Percentiles rank a stretch among this genome's conserved stretches.
These are phyloP conservation scores for Mixornis gularis DNA, from an alignment of 2,113 vertebrate species.

Conservation along the genomic window DNA sequence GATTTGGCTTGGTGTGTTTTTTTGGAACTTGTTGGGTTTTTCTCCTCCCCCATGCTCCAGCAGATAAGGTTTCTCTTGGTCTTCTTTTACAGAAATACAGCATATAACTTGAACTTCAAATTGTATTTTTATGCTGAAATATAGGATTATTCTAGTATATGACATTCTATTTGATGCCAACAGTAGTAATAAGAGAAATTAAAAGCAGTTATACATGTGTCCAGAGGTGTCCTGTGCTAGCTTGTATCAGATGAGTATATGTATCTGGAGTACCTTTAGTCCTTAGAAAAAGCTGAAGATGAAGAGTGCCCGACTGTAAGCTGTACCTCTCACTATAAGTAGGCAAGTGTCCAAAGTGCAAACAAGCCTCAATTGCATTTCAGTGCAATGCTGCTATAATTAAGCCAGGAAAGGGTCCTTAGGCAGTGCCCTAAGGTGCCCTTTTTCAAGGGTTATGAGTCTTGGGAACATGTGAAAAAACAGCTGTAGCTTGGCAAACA, in stretches of 20 bases:
- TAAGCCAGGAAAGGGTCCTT: neutral
- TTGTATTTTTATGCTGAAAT: neutral
- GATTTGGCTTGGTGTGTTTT: neutral
- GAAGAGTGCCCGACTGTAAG: neutral
- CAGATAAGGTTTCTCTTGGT: neutral
- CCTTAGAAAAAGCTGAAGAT: neutral
- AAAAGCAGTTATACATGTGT: neutral
- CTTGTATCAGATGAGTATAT: neutral
- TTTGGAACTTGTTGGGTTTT: neutral
- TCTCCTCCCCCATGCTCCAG: neutral
- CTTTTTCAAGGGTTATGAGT: neutral
- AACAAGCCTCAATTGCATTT: neutral
- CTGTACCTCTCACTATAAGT: neutral
- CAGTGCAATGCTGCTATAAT: neutral
- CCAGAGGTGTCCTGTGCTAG: neutral
- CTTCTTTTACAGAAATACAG: neutral
- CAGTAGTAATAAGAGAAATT: neutral
- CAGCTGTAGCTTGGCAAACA: neutral
- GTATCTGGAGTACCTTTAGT: neutral
- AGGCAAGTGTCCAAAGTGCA: neutral
- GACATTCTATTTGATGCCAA: neutral
- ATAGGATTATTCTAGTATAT: neutral
- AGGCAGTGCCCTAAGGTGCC: neutral
- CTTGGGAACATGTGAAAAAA: neutral
- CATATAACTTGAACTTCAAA: neutral